Evolutionary conservation across 2,113 vertebrate species (phyloP), one percentile per base, ranked within the genome.

Genomic region (Oceanites oceanicus): DNA sequence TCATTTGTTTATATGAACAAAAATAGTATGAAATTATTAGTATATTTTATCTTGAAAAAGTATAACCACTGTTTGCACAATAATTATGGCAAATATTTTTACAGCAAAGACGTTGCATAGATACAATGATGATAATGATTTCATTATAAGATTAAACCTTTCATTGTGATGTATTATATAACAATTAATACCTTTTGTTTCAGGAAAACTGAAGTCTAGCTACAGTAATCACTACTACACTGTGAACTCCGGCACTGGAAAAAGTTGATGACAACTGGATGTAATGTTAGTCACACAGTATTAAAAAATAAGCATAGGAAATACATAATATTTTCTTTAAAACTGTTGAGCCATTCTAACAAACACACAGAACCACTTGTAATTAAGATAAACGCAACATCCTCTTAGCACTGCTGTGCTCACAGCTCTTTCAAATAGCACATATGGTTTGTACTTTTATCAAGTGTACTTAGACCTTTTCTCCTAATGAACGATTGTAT

Each of bases 361-460:
- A 84, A 68, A 52, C n/a, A 90, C 44, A 36, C 29, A 85, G 73
- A 87, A 49, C 11, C 36, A 13, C 34, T 89, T 78, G 62, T 49
- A 87, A 92, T 88, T 22, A 91, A 66, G 70, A 80, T 49, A 94
- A 93, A 96, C 42, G 82, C 84, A 79, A 50, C 34, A 75, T 71
- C 55, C 55, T 88, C 49, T 70, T 40, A 29, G 20, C 73, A 55
- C 56, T 72, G 61, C 55, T 59, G 23, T 81, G 52, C 82, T 91
- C 73, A 79, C 49, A 78, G 49, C 17, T 85, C 84, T 74, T 66
- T 68, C n/a, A 85, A 83, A 78, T 1, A 61, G 22, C 68, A 63
- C 30, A 32, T n/a, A 74, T 40, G 42, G 55, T 12, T 77, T 90
- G 63, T 38, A 14, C 80, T 84, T 79, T 30, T 56, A 75, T 65